phyloP scores from a whole-genome alignment of 2,113 vertebrate genomes.

The Bothrops jararaca region DNA sequence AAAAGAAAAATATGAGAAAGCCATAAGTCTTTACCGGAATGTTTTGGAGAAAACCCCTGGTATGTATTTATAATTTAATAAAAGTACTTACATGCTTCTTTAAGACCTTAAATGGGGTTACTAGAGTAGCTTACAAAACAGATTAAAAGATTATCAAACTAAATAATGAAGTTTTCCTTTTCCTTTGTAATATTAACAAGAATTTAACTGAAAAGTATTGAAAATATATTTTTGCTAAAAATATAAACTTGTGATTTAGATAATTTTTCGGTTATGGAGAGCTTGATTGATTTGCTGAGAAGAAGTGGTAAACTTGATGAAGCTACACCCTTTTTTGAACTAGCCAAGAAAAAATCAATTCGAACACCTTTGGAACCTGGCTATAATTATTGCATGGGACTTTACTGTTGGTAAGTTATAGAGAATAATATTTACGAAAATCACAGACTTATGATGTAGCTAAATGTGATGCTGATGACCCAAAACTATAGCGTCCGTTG shows the following conservation, averaged over 20 bases:
- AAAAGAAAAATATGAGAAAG: slow-evolving; percentile 64
- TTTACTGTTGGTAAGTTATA: slow-evolving; percentile 61
- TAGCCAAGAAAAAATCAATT: slow-evolving; percentile 45
- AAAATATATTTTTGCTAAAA: not conserved
- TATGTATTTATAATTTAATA: slow-evolving; percentile 16
- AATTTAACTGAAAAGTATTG: not conserved
- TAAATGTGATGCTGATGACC: not conserved
- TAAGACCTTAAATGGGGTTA: no score
- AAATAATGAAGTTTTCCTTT: not conserved
- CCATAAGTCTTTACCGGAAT: slow-evolving; percentile 59
- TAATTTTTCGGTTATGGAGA: slow-evolving; percentile 61
- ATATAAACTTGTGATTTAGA: slow-evolving; percentile 37
- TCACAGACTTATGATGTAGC: not conserved
- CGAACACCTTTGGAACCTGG: slow-evolving; percentile 55
- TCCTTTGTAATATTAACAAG: not conserved
- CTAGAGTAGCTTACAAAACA: not conserved
- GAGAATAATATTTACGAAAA: not conserved
- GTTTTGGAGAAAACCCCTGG: slow-evolving; percentile 62
- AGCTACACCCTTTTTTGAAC: slow-evolving; percentile 53
- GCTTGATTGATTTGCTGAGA: slow-evolving; percentile 60
- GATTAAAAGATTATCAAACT: not conserved
- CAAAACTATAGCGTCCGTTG: not conserved
- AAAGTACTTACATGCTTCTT: not conserved
- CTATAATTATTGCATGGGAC: slow-evolving; percentile 68
- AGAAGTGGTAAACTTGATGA: slow-evolving; percentile 65